A percentile compares a stretch with the other conserved stretches of the same genome.
Conservation (phyloP, 2,888 invertebrate species). For the Heliconius aoede region DNA sequence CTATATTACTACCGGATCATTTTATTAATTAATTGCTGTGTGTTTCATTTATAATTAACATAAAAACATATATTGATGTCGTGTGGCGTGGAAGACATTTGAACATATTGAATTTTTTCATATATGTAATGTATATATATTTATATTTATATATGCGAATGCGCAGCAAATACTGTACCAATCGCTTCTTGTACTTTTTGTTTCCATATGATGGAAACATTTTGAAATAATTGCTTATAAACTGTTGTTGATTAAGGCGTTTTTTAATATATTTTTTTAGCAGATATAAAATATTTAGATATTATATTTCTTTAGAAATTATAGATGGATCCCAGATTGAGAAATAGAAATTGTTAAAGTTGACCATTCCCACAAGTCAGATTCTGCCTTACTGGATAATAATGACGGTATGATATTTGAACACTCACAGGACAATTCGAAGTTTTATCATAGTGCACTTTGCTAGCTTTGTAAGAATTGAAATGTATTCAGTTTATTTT, state of each 20-base stretch:
- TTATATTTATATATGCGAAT: neutral
- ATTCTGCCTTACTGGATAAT: no score
- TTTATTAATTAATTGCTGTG: neutral
- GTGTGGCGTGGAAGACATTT: neutral
- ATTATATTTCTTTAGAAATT: no score
- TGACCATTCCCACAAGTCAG: no score
- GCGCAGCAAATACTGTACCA: neutral
- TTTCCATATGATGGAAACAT: neutral
- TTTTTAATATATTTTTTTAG: no score
- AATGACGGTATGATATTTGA: no score
- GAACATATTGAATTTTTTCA: neutral
- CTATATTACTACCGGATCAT: neutral
- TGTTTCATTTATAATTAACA: no score
- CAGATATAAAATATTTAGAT: no score
- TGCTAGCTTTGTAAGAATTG: neutral
- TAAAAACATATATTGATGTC: no score
- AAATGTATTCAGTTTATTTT: neutral
- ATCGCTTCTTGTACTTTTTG: neutral
- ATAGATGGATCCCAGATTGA: no score
- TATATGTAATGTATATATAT: neutral
- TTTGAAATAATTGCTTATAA: neutral
- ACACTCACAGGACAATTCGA: no score
- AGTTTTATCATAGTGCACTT: no score
- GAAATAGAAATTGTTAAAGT: no score
- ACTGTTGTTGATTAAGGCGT: neutral